A percentile compares a stretch with the other conserved stretches of the same genome.
These are phyloP conservation scores for Berghia stephanieae DNA, from an alignment of 1,140 invertebrate species.

Conservation along the genomic window DNA sequence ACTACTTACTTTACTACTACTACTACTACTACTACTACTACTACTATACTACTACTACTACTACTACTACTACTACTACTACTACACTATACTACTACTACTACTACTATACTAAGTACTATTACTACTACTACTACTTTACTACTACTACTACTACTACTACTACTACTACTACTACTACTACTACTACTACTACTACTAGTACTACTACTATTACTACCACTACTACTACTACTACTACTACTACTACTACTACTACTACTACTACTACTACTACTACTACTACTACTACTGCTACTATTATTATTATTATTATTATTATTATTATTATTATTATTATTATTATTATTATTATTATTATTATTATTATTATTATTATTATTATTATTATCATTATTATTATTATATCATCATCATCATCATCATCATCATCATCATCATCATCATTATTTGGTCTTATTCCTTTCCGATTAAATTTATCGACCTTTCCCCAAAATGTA, in stretches of 20 bases:
- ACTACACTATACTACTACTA: slow-evolving; percentile 2
- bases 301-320: not conserved
- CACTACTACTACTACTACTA: slow-evolving; percentile 2
- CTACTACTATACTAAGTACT: not conserved
- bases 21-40: not conserved
- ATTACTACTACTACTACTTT: not conserved
- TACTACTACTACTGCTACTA: slow-evolving; percentile 6
- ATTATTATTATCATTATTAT: not conserved
- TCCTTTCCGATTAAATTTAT: not conserved
- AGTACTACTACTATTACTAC: slow-evolving; percentile 5
- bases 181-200: slow-evolving; percentile 9
- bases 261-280: slow-evolving; percentile 9
- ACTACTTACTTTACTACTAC: slow-evolving; percentile 13
- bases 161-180: slow-evolving; percentile 7
- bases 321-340: not conserved
- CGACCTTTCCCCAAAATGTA: slow-evolving; percentile 2
- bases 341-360: not conserved
- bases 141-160: not conserved
- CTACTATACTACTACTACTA: not conserved
- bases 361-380: not conserved
- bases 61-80: slow-evolving; percentile 5
- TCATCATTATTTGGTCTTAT: not conserved
- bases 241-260: slow-evolving; percentile 7
- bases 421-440: not conserved
- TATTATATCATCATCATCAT: not conserved